Base-by-base conservation (phyloP, 2,113 vertebrate genomes). In the Corythornis vintsioides region DNA sequence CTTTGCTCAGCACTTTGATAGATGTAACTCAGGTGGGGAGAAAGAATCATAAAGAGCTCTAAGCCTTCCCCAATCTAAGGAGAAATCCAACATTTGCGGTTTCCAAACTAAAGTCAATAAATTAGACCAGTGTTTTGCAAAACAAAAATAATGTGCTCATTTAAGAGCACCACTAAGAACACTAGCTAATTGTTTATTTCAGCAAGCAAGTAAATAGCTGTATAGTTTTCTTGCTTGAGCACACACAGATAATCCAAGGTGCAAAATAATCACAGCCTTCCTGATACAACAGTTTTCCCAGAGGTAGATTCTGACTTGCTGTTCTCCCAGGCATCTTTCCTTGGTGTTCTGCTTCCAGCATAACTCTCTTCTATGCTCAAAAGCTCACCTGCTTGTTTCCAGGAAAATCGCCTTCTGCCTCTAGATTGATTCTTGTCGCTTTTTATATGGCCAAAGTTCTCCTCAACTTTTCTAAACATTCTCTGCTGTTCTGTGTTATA, bases 151-250 rank as follows among this genome's bases (percentile, higher is more conserved):
- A 69, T 77, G 66, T 50, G 70, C 81, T 90, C 48, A 17, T 78
- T 70, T 64, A 77, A 79, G 11, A 74, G 38, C 60, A 86, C 83
- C 63, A 63, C 78, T 85, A 90, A 65, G 66, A 92, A 91, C 0
- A 0, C 18, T 50, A 72, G 65, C 78, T 61, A 78, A 77, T 89
- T 78, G 55, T 85, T 88, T 88, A 35, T 80, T 86, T 91, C 12
- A 0, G 72, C 71, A 83, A 88, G 69, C 89, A 84, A 47, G 38
- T 81, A 70, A 89, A 82, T 72, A 85, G 71, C 63, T 89, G 35
- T 65, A 82, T 53, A 31, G 63, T 84, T 93, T 96, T 83, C 83
- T 93, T 94, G 86, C 89, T 89, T 89, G 76, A 85, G 71, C 72
- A 95, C 77, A 90, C 90, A 78, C 69, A 75, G 79, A 74, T 84